Base-by-base conservation (phyloP, 2,888 invertebrate genomes). In the Trissoscelio sp. region DNA sequence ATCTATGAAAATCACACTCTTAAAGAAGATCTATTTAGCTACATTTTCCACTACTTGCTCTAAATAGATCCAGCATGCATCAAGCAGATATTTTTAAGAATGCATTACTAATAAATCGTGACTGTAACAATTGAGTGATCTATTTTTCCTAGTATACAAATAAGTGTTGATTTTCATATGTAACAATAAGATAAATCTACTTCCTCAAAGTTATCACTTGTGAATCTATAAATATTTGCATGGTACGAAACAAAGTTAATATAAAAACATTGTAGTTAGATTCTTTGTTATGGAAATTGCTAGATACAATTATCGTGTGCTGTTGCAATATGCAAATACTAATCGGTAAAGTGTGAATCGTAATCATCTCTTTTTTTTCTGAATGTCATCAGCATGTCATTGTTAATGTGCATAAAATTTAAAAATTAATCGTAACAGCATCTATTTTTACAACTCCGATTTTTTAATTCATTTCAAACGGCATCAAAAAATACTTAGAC, bases 281-380 rank as follows among this genome's bases (percentile, higher is more conserved):
- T 12, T 70, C 70, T 64, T 64, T 46, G 64, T 64, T 64, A 74
- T 74, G 57, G 51, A 74, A 74, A 64, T 64, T 16, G 18, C 31
- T 11, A 24, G 24, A 42, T 44, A 39, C 44, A 53, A 42, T 73
- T 73, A 72, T 51, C 16, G 39, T 39, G 5, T 44, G 6, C 39
- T 39, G 48, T 72, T 28, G 11, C 51, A 9, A 34, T 20, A 46
- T 46, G 44, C 69, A 34, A 42, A 72, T 12, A 39, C 46, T 46
- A 28, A 70, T 48, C 46, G 31, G 6, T 37, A 16, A 16, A 57
- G 22, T 3, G 20, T 46, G 34, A 48, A 70, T 48, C 14, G 34
- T 60, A 72, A 60, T 31, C 37, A 11, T 51, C 12, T 44, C 6
- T 18, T 44, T 55, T 44, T 44, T 51, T 69, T 62, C 31, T 11